Evolutionary conservation across 2,797 vertebrate species (phyloP), one percentile per base, ranked within the genome.

Genomic region (Columba guinea): DNA sequence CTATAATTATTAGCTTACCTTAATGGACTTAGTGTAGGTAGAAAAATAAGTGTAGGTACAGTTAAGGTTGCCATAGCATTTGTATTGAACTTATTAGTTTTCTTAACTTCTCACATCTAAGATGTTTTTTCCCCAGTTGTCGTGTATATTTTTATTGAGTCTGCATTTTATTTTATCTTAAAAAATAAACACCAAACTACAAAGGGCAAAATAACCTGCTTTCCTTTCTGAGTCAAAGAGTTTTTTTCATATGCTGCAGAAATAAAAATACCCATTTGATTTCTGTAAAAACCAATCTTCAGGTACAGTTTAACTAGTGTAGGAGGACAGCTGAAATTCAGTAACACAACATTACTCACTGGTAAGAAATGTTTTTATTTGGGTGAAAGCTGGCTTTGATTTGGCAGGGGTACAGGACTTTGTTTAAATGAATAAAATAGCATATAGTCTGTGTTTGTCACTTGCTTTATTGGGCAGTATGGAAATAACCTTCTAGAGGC

Each of bases 281-380:
- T 77, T 41, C 83, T 82, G 41, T 88, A 76, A 51, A 93, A 95
- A 88, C 69, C 94, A 71, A 62, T 67, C n/a, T 75, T 24, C 44
- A 63, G 35, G 1, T 86, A 63, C 22, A 44, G 70, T 63, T 88
- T 78, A 87, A 32, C 20, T 19, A 4, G 13, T 21, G 90, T 89
- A 93, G 94, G 88, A 95, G 93, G 94, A 93, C 84, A 95, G 77
- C 75, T 95, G 74, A 79, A 95, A 90, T 81, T 76, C 69, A 74
- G 67, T 34, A 92, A 86, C 0, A 0, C n/a, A 13, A 80, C 46
- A 58, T 67, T 88, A 52, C 14, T 84, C 52, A 41, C 73, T 79
- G 69, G 75, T 46, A 88, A 69, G 64, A 87, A 82, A 82, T 1
- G 1, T 37, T 69, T 96, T 89, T 79, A 52, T 92, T 94, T 90